Evolutionary conservation across 2,797 vertebrate genomes (phyloP).

Genomic region (Silurus lanzhouensis): DNA sequence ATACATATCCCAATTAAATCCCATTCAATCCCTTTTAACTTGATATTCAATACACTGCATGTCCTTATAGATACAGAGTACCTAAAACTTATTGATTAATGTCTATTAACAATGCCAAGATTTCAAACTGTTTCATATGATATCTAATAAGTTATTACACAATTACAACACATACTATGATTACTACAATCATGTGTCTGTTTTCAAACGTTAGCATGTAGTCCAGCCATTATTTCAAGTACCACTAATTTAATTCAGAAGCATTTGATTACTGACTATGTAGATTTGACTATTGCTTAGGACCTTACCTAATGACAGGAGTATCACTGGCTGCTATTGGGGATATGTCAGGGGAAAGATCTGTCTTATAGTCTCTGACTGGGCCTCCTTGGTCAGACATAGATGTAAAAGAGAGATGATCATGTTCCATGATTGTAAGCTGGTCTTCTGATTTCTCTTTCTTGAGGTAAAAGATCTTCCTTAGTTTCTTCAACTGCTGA

Average conservation of each 20-base stretch:
- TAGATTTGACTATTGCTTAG: neutral
- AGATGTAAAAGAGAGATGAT: constrained; percentile 64
- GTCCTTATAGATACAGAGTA: neutral
- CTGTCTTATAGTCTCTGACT: constrained; percentile 79
- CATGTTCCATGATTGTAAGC: constrained; percentile 78
- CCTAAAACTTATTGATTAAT: constrained; percentile 7
- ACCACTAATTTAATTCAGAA: neutral
- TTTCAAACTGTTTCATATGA: neutral
- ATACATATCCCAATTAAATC: neutral
- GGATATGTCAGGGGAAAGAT: constrained; percentile 71
- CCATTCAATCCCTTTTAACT: constrained; percentile 13
- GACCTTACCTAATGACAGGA: constrained; percentile 41
- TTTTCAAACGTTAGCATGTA: constrained; percentile 23
- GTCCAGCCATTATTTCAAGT: constrained; percentile 14
- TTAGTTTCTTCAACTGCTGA: constrained; percentile 85
- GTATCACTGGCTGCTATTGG: constrained; percentile 61
- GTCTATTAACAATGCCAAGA: neutral
- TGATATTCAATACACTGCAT: neutral
- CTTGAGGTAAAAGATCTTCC: constrained; percentile 86
- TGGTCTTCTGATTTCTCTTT: constrained; percentile 80
- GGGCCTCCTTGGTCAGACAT: constrained; percentile 72
- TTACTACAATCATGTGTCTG: neutral
- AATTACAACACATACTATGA: neutral
- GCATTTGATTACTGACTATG: neutral
- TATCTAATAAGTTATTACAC: constrained; percentile 3